phyloP scores from a whole-genome alignment of 1,140 invertebrate genomes.

The Scaptomyza pallida region DNA sequence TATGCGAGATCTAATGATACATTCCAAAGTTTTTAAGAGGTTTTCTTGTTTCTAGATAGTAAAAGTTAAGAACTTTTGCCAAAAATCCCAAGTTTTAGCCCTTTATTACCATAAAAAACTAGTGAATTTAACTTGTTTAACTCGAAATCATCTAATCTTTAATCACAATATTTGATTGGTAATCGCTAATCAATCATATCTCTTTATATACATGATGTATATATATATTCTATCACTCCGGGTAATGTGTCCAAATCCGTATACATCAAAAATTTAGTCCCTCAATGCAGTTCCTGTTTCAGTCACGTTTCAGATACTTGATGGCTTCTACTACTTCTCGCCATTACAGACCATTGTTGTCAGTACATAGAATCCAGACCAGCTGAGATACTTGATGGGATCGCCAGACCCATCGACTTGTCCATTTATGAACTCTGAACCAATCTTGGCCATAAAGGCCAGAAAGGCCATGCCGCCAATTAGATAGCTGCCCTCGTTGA shows the following conservation, averaged over 20 bases:
- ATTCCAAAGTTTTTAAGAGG: no score
- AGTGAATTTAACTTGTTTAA: no score
- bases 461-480: conserved; percentile 67
- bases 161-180: neutral
- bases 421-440: conserved; percentile 38
- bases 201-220: no score
- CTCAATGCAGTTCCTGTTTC: neutral
- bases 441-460: conserved; percentile 69
- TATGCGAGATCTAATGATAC: no score
- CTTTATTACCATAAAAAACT: no score
- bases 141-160: neutral
- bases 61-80: no score
- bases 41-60: no score
- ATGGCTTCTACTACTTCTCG: conserved; percentile 32
- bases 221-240: neutral
- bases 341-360: conserved; percentile 31
- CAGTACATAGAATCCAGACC: conserved; percentile 53
- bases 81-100: no score
- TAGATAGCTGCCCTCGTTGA: conserved; percentile 62
- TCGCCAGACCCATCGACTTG: conserved; percentile 17
- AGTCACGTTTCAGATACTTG: neutral
- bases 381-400: conserved; percentile 47
- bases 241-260: neutral
- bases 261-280: neutral
- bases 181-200: conserved; percentile 1